These are phyloP conservation scores for Tetramorium parvispinum DNA, from an alignment of 1,140 invertebrate genomes.

Conservation along the genomic window DNA sequence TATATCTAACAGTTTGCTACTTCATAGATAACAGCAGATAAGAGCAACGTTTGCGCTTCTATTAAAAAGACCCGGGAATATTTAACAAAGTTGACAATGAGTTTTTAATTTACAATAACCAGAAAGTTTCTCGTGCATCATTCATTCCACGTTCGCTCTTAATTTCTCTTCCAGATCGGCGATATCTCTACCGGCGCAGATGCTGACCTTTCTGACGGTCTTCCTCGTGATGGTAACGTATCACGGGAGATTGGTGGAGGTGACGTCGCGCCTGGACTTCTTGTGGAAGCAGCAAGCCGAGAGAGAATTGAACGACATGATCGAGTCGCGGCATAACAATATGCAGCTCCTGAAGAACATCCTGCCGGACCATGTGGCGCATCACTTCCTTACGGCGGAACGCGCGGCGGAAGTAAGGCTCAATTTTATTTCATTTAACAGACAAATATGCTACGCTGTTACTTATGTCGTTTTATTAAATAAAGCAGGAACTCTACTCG, in stretches of 20 bases:
- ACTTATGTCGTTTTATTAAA: conserved; percentile 64
- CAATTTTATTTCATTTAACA: neutral
- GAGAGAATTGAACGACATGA: conserved; percentile 96
- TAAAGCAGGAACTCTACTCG: conserved; percentile 95
- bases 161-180: conserved; percentile 75
- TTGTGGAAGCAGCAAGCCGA: conserved; percentile 98
- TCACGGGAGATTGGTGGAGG: conserved; percentile 95
- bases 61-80: neutral
- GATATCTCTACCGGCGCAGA: conserved; percentile 90
- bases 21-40: neutral
- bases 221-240: conserved; percentile 96
- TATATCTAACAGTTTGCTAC: neutral
- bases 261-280: conserved; percentile 96
- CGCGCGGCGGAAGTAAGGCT: conserved; percentile 89
- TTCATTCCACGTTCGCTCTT: neutral
- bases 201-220: conserved; percentile 92
- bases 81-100: neutral
- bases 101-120: neutral
- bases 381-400: conserved; percentile 94
- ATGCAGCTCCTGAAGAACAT: conserved; percentile 96
- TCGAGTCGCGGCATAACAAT: conserved; percentile 94
- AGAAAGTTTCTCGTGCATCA: neutral
- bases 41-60: neutral
- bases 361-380: conserved; percentile 97
- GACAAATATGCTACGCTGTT: neutral